Evolutionary conservation across 2,888 invertebrate genomes (phyloP), one percentile per base, ranked within the genome.

Genomic region (Brachylomia viminalis): DNA sequence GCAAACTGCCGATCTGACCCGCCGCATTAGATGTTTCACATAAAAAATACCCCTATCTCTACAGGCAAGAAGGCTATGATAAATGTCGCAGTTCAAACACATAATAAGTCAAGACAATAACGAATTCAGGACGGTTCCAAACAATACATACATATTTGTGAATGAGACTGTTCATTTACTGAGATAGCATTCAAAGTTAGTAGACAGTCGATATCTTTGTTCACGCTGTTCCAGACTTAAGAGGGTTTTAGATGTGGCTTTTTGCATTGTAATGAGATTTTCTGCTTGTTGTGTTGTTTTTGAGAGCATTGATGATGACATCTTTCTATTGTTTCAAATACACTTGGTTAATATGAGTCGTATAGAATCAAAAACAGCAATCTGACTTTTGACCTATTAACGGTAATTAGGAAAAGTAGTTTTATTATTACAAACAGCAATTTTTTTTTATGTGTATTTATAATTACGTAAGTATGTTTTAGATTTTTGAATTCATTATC

Each of bases 201-300:
- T 90, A 92, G 89, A 91, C 89, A 90, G 91, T 91, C 93, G 93
- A 94, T 95, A 95, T 94, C 95, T 94, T 94, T 95, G 95, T 94
- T 90, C 90, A 75, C 82, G 80, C 86, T 89, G 86, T 69, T 70
- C 52, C 69, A 91, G 91, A 90, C 56, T 42, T 79, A 71, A 2
- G 79, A 86, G 17, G 42, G 30, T 38, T 76, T 79, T 80, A 91
- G 90, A 91, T 38, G 84, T 30, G 81, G 33, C 82, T 67, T 38
- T 49, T 73, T 72, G 23, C 15, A 56, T 64, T 64, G 30, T n/a
- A 59, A 59, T 54, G 11, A 59, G 69, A 15, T 64, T 69, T 82
- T 52, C 17, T 56, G 30, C 11, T 30, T 42, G 30, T 54, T 20
- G 10, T 17, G 30, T 45, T n/a, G 23, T 30, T 72, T 42, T 42